phyloP scores from a whole-genome alignment of 1,140 invertebrate species.

The Neodiprion lecontei region DNA sequence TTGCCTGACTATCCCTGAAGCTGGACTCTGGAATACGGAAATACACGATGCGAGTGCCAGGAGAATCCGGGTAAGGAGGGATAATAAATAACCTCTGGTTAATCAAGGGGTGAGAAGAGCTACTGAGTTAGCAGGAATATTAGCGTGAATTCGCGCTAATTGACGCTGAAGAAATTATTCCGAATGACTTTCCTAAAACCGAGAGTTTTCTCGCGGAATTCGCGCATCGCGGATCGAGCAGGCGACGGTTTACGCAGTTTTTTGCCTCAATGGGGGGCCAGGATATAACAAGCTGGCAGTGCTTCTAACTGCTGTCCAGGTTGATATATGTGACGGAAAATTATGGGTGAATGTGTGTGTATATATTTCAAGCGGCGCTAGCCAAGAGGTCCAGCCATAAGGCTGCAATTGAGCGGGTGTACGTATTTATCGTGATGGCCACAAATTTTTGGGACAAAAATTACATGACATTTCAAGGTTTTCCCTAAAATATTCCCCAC shows the following conservation, averaged over 20 bases:
- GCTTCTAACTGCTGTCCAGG: constrained; percentile 58
- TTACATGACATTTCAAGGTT: too few relatives aligned
- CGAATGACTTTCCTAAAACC: not conserved
- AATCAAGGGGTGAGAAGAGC: constrained; percentile 51
- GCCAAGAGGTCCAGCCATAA: constrained; percentile 34
- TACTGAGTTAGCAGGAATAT: constrained; percentile 56
- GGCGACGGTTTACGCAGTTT: not conserved
- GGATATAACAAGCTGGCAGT: constrained; percentile 60
- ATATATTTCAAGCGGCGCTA: constrained; percentile 21
- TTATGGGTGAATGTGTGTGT: constrained; percentile 45
- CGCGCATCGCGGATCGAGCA: not conserved
- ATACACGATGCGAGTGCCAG: constrained; percentile 43
- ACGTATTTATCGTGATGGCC: not conserved
- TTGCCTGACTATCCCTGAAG: constrained; percentile 5
- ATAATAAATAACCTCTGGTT: constrained; percentile 62
- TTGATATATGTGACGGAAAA: constrained; percentile 63
- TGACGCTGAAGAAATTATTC: constrained; percentile 26
- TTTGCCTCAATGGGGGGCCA: not conserved
- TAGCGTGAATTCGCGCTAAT: constrained; percentile 51
- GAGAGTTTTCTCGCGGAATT: not conserved
- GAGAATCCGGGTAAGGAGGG: constrained; percentile 28
- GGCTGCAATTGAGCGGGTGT: constrained; percentile 26
- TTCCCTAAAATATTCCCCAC: too few relatives aligned
- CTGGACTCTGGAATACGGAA: constrained; percentile 44
- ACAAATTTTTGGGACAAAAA: too few relatives aligned